Evolutionary conservation across 2,797 vertebrate species (phyloP).

Genomic region (Tarsius wallacei): DNA sequence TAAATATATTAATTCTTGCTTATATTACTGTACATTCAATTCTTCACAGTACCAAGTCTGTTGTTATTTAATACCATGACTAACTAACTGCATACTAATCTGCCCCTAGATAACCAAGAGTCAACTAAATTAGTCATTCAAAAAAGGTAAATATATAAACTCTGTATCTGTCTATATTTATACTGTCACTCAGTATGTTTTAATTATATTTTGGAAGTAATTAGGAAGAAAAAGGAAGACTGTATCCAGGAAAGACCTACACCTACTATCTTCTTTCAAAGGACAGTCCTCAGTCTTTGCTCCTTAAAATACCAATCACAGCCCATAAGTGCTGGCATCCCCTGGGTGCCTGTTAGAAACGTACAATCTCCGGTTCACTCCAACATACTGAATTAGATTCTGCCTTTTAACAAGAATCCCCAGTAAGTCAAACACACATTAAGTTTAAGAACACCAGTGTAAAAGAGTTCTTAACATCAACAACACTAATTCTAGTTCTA

Average conservation of each 20-base stretch:
- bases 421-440: neutral
- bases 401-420: neutral
- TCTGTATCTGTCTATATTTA: neutral
- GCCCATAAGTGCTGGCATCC: neutral
- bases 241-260: neutral
- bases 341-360: neutral
- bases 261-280: neutral
- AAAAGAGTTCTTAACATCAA: neutral
- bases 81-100: slow-evolving; percentile 40
- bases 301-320: neutral
- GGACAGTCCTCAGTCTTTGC: neutral
- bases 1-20: neutral
- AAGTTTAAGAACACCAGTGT: neutral
- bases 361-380: neutral
- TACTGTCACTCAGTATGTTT: neutral
- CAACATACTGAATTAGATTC: neutral
- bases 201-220: slow-evolving; percentile 8
- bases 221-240: slow-evolving; percentile 22
- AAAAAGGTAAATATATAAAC: slow-evolving; percentile 1
- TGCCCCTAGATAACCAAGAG: neutral
- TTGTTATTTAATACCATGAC: neutral
- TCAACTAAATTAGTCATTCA: neutral
- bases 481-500: neutral
- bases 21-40: slow-evolving; percentile 21
- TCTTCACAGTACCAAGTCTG: neutral